Evolutionary conservation across 2,113 vertebrate species (phyloP), one percentile per base, ranked within the genome.

Genomic region (Mus musculus): DNA sequence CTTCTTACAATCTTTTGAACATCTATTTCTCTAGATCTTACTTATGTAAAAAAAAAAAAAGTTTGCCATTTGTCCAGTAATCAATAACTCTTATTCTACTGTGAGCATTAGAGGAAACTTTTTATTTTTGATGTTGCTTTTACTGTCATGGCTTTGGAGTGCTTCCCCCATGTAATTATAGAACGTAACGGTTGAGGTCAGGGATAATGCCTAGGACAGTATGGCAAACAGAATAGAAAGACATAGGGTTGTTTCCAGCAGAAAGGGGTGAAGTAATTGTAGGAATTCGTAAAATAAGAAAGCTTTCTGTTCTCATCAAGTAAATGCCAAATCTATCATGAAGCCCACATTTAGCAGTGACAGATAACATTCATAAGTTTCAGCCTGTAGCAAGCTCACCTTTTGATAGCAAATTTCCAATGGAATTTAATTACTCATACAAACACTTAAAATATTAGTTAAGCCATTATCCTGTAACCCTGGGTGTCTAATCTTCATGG

Each of bases 391-490:
- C 56, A 85, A 0, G 2, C 6, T 71, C 56, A 0, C 46, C 0
- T 20, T 86, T 11, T 46, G 54, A 52, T 2, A 59, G 28, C 30
- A 33, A 11, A 49, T 91, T 42, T 10, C 59, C 4, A 65, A 7
- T 19, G 36, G 30, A 30, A 65, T 75, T 86, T 92, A 39, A 46
- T 77, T 81, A 88, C 63, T 69, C 82, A 20, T 71, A 42, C 14
- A 95, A 82, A 96, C 81, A 96, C 30, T 82, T 82, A 67, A 80
- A 82, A 5, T 71, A 61, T 73, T 59, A 59, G 86, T 90, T 39
- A 49, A 46, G 65, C 20, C 9, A 82, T 1, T 82, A 14, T 87
- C 7, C 22, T 76, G 3, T 54, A 75, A 77, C 26, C 46, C 13
- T 91, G 91, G 4, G 26, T 84, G 26, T 61, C 11, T 75, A 28